A percentile compares a stretch with the other conserved stretches of the same genome.
phyloP scores from a whole-genome alignment of 2,888 invertebrate species.

The Onchidella celtica region DNA sequence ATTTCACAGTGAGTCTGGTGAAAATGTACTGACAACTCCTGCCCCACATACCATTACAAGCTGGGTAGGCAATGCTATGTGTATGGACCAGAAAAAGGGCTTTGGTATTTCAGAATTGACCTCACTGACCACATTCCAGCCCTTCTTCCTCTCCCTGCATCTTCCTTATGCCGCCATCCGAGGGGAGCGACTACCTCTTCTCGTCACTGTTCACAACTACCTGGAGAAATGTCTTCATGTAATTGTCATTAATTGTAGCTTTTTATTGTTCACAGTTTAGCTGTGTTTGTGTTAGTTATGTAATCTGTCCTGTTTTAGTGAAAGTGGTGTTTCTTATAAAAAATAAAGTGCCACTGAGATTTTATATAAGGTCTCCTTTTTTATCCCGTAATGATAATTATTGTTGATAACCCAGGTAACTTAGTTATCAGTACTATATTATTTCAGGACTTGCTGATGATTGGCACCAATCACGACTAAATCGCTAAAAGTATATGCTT shows the following conservation, averaged over 20 bases:
- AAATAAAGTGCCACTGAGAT: no score
- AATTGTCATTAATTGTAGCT: conserved; percentile 76
- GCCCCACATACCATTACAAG: conserved; percentile 85
- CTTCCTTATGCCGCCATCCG: conserved; percentile 86
- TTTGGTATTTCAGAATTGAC: conserved; percentile 82
- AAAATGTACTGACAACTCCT: conserved; percentile 50
- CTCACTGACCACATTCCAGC: conserved; percentile 84
- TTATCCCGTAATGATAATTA: no score
- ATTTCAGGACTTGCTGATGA: no score
- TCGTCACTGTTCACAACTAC: conserved; percentile 88
- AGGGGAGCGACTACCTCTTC: conserved; percentile 85
- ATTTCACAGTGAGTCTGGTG: conserved; percentile 61
- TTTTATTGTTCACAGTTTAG: no score
- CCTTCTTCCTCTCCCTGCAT: conserved; percentile 88
- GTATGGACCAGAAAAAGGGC: conserved; percentile 81
- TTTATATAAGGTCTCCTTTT: no score
- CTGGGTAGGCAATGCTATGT: conserved; percentile 84
- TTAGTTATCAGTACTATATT: no score
- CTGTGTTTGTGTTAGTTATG: no score
- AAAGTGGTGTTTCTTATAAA: no score
- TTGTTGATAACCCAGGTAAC: no score
- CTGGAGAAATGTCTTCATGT: conserved; percentile 86
- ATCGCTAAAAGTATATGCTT: no score
- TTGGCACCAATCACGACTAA: no score
- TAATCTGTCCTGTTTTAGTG: no score